These are phyloP conservation scores for Karalla daura DNA, from an alignment of 2,797 vertebrate species.

Conservation along the genomic window DNA sequence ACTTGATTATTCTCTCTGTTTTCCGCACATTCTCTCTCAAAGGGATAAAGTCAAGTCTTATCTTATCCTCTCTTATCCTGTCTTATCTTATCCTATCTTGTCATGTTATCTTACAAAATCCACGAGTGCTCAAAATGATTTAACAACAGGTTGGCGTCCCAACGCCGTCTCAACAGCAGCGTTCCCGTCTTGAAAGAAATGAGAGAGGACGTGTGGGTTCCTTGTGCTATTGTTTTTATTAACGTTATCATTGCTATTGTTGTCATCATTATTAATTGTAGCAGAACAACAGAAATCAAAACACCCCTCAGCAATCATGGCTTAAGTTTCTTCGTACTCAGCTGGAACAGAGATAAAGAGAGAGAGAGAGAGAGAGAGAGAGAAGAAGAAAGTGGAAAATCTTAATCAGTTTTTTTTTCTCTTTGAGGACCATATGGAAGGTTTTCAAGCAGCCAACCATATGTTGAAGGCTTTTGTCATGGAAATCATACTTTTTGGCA, in stretches of 20 bases:
- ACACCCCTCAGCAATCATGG: constrained; percentile 85
- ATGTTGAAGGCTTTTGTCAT: constrained; percentile 91
- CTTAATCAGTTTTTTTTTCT: constrained; percentile 83
- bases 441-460: constrained; percentile 87
- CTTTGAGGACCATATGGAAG: constrained; percentile 88
- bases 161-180: not conserved
- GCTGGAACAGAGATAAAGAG: constrained; percentile 74
- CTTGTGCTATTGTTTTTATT: constrained; percentile 90
- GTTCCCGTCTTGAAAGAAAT: constrained; percentile 39
- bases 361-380: constrained; percentile 64
- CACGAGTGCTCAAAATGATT: too few relatives aligned
- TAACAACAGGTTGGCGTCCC: too few relatives aligned
- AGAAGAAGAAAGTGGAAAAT: constrained; percentile 74
- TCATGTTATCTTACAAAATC: too few relatives aligned
- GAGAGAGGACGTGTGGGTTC: constrained; percentile 64
- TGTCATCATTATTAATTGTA: constrained; percentile 80
- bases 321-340: constrained; percentile 85
- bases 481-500: constrained; percentile 91
- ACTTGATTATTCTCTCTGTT: too few relatives aligned
- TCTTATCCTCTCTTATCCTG: too few relatives aligned
- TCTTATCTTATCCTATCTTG: too few relatives aligned
- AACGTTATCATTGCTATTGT: constrained; percentile 83
- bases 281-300: constrained; percentile 85
- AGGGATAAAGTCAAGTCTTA: too few relatives aligned
- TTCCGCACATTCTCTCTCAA: too few relatives aligned